phyloP scores from a whole-genome alignment of 2,888 invertebrate genomes.

The Pandemis corylana region DNA sequence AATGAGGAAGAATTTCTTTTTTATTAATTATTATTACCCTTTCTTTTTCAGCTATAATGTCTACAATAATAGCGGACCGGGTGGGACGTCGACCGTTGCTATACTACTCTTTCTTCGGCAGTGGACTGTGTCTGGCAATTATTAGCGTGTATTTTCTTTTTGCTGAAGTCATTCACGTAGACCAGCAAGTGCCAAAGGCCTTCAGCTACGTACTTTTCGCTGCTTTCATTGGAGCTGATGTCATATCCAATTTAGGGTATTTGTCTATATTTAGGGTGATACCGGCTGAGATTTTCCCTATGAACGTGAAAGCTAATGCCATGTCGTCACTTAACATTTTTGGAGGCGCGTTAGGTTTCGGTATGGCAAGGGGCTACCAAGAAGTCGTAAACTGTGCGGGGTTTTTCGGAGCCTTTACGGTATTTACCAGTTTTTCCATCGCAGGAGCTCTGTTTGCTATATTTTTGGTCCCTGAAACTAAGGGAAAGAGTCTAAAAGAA shows the following conservation, averaged over 20 bases:
- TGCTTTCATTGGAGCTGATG: slow-evolving; percentile 65
- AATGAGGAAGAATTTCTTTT: no score
- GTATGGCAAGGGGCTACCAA: slow-evolving; percentile 80
- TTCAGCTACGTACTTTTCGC: slow-evolving; percentile 69
- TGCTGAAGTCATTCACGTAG: slow-evolving; percentile 57
- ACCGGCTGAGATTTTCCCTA: slow-evolving; percentile 83
- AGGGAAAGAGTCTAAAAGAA: slow-evolving; percentile 82
- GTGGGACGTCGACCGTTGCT: slow-evolving; percentile 79
- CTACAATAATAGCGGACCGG: slow-evolving; percentile 65
- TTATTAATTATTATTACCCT: neutral
- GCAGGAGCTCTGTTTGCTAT: slow-evolving; percentile 76
- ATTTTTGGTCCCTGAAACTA: slow-evolving; percentile 84
- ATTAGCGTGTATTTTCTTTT: slow-evolving; percentile 71
- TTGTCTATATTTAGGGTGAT: slow-evolving; percentile 78
- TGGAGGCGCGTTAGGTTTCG: slow-evolving; percentile 76
- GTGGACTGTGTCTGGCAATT: slow-evolving; percentile 52
- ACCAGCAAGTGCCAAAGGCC: slow-evolving; percentile 52
- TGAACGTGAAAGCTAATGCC: slow-evolving; percentile 83
- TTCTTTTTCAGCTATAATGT: slow-evolving; percentile 64
- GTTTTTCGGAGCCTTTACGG: slow-evolving; percentile 76
- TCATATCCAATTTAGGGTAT: slow-evolving; percentile 70
- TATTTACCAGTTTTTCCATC: slow-evolving; percentile 74
- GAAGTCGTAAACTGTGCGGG: slow-evolving; percentile 74
- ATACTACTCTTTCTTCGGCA: slow-evolving; percentile 68
- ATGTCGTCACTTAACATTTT: slow-evolving; percentile 76